Percentiles rank a stretch among this genome's conserved stretches.
Evolutionary conservation across 1,140 invertebrate species (phyloP).

Genomic region (Mya arenaria): DNA sequence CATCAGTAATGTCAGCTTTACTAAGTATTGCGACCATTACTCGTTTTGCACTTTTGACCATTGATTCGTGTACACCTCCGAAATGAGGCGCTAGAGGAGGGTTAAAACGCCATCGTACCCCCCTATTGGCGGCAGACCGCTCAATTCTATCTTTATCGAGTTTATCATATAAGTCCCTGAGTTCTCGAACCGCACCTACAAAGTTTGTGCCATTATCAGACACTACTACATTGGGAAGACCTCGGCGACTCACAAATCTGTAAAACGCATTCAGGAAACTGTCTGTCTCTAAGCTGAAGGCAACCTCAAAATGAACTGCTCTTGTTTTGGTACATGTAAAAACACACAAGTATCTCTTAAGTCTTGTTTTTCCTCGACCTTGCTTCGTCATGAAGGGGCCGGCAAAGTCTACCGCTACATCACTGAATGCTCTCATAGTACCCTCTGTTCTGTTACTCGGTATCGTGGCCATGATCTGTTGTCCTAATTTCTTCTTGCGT

Average conservation of each 20-base stretch:
- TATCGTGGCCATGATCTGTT: slow-evolving; percentile 22
- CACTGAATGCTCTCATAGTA: not conserved
- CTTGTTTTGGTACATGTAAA: slow-evolving; percentile 8
- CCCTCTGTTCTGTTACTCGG: not conserved
- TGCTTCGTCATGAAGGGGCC: slow-evolving; percentile 10
- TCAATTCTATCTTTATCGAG: slow-evolving; percentile 32
- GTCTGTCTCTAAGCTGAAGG: not conserved
- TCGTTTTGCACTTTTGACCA: slow-evolving; percentile 74
- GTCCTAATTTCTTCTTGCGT: not conserved
- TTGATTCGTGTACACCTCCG: slow-evolving; percentile 80
- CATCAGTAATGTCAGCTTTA: slow-evolving; percentile 28
- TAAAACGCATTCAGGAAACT: slow-evolving; percentile 25
- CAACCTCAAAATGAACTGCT: slow-evolving; percentile 11
- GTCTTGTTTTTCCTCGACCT: slow-evolving; percentile 8
- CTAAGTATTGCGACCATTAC: slow-evolving; percentile 31
- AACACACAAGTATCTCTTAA: slow-evolving; percentile 28
- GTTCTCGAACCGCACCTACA: slow-evolving; percentile 17
- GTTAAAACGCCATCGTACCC: slow-evolving; percentile 80
- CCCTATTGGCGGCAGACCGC: slow-evolving; percentile 30
- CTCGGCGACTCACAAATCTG: slow-evolving; percentile 5
- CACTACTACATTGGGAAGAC: not conserved
- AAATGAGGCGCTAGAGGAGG: slow-evolving; percentile 79
- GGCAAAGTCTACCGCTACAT: slow-evolving; percentile 4
- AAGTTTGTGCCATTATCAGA: slow-evolving; percentile 30
- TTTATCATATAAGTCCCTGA: slow-evolving; percentile 1